phyloP scores from a whole-genome alignment of 2,888 invertebrate genomes.

The Boloria euphrosyne region DNA sequence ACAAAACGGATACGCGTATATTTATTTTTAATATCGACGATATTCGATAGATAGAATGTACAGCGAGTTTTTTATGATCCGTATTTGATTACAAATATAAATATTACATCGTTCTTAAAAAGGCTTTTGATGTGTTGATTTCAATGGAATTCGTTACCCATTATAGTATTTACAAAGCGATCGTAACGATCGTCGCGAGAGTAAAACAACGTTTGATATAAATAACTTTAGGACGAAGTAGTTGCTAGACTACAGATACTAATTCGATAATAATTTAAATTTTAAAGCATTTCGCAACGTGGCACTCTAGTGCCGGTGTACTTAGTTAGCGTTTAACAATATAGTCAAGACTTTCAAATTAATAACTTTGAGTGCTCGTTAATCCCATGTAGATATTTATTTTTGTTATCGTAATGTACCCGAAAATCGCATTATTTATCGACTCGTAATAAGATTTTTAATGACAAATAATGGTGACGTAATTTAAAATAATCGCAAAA shows the following conservation, averaged over 20 bases:
- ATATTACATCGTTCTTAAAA: constrained; percentile 49
- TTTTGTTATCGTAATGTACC: constrained; percentile 80
- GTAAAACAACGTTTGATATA: constrained; percentile 54
- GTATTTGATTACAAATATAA: constrained; percentile 43
- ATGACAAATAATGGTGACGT: constrained; percentile 51
- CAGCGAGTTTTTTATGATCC: constrained; percentile 52
- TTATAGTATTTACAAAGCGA: constrained; percentile 55
- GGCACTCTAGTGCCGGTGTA: constrained; percentile 64
- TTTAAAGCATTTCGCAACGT: constrained; percentile 30
- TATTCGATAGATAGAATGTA: constrained; percentile 51
- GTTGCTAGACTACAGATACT: constrained; percentile 43
- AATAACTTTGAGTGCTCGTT: constrained; percentile 75
- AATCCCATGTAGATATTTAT: constrained; percentile 81
- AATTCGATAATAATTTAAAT: constrained; percentile 28
- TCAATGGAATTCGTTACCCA: constrained; percentile 58
- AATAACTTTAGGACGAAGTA: constrained; percentile 47
- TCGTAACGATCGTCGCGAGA: constrained; percentile 41
- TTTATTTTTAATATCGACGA: constrained; percentile 46
- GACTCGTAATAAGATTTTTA: constrained; percentile 57
- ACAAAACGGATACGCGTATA: constrained; percentile 51
- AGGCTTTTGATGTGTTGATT: constrained; percentile 67
- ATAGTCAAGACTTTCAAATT: constrained; percentile 73
- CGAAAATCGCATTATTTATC: constrained; percentile 74
- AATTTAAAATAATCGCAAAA: constrained; percentile 42
- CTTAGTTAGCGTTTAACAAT: constrained; percentile 75